These are phyloP conservation scores for Synchiropus splendidus DNA, from an alignment of 2,113 vertebrate species.

Conservation along the genomic window DNA sequence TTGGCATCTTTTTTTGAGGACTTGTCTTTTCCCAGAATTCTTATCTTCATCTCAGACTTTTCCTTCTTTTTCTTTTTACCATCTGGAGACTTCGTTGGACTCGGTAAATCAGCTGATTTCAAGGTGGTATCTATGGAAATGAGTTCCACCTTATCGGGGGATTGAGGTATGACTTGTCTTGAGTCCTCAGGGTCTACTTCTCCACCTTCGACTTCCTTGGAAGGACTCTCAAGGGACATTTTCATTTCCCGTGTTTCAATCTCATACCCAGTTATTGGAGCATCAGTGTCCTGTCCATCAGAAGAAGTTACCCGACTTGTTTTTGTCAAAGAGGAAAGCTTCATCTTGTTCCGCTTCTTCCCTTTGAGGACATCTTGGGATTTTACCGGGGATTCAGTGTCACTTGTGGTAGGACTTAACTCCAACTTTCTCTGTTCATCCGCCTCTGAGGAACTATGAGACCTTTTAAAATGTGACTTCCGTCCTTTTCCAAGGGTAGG, in stretches of 20 bases:
- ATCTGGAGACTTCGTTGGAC: constrained; percentile 34
- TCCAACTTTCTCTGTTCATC: constrained; percentile 71
- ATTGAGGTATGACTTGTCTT: constrained; percentile 21
- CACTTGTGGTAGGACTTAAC: constrained; percentile 68
- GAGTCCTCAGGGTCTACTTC: constrained; percentile 23
- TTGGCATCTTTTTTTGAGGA: constrained; percentile 42
- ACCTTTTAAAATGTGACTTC: constrained; percentile 64
- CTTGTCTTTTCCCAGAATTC: constrained; percentile 56
- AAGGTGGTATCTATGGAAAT: constrained; percentile 54
- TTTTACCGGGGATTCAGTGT: constrained; percentile 69
- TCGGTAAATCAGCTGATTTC: constrained; percentile 55
- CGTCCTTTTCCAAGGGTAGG: constrained; percentile 63
- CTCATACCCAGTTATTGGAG: constrained; percentile 25
- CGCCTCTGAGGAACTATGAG: constrained; percentile 71
- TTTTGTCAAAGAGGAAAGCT: constrained; percentile 46
- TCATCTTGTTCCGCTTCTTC: constrained; percentile 63
- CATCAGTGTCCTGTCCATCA: constrained; percentile 56
- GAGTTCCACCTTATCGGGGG: constrained; percentile 48
- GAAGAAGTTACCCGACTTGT: constrained; percentile 60
- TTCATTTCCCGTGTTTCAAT: constrained; percentile 30
- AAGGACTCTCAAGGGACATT: constrained; percentile 33
- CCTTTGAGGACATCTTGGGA: constrained; percentile 61
- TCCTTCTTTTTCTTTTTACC: constrained; percentile 59
- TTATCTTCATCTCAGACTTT: constrained; percentile 61
- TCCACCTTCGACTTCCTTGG: constrained; percentile 14